A percentile compares a stretch with the other conserved stretches of the same genome.
Evolutionary conservation across 2,888 invertebrate genomes (phyloP).

Genomic region (Dryomyza anilis): DNA sequence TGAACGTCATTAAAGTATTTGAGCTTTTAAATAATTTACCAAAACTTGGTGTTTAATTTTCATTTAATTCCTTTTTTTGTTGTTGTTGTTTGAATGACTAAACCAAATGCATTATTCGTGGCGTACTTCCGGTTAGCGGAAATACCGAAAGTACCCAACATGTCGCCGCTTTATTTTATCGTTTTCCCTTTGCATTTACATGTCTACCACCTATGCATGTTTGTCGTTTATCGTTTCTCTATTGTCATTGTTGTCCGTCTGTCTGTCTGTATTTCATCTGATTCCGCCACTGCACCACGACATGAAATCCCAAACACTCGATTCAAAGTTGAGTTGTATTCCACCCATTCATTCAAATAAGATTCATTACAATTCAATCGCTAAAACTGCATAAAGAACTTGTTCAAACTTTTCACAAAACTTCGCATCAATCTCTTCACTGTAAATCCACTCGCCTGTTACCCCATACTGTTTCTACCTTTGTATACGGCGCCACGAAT

Average conservation of each 20-base stretch:
- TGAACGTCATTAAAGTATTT: background rate
- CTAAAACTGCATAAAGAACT: slow-evolving; percentile 28
- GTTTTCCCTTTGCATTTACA: background rate
- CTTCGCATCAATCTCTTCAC: background rate
- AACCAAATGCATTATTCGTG: background rate
- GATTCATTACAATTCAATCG: slow-evolving; percentile 45
- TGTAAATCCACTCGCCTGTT: background rate
- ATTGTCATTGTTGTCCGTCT: background rate
- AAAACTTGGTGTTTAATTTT: background rate
- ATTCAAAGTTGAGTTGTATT: background rate
- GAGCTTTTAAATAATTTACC: no score
- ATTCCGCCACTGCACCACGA: background rate
- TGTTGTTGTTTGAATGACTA: background rate
- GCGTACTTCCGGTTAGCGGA: background rate
- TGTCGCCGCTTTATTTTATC: background rate
- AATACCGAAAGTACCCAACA: slow-evolving; percentile 1
- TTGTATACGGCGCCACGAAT: background rate
- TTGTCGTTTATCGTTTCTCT: no score
- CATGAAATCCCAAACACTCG: background rate
- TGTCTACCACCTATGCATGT: background rate
- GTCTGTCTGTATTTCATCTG: background rate
- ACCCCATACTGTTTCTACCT: background rate
- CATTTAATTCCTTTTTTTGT: background rate
- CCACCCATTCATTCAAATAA: slow-evolving; percentile 31
- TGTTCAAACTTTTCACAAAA: slow-evolving; percentile 9